Conservation (phyloP, 1,140 invertebrate species). For the Nixonia krombeini region DNA sequence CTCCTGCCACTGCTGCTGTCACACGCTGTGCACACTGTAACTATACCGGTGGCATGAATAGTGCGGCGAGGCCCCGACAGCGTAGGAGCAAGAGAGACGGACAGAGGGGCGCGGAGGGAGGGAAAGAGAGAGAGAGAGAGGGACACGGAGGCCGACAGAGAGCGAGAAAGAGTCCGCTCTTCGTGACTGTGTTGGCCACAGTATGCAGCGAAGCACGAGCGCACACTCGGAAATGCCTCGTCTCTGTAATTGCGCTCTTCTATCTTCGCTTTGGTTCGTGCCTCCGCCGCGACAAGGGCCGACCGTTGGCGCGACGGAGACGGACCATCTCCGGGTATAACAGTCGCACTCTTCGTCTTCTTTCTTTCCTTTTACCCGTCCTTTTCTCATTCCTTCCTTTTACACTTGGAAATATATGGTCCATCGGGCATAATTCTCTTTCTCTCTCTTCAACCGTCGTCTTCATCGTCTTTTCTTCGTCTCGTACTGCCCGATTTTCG, state of each 20-base stretch:
- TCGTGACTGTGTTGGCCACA: background rate
- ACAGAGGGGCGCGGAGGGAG: background rate
- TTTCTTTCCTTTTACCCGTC: background rate
- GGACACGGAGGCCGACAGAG: background rate
- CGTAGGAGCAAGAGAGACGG: too few species aligned
- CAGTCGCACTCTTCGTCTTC: background rate
- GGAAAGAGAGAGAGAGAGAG: background rate
- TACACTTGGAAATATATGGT: too few species aligned
- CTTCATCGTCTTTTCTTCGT: too few species aligned
- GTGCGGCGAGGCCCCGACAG: too few species aligned
- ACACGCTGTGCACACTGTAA: slow-evolving; percentile 17
- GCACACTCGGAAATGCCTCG: slow-evolving; percentile 45
- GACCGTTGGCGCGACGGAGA: slow-evolving; percentile 4
- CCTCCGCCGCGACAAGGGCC: slow-evolving; percentile 13
- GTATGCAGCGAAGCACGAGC: slow-evolving; percentile 30
- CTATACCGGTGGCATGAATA: slow-evolving; percentile 1
- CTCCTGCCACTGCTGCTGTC: slow-evolving; percentile 19
- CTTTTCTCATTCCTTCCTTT: too few species aligned
- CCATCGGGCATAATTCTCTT: too few species aligned
- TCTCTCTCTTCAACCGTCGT: too few species aligned
- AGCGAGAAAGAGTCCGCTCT: background rate
- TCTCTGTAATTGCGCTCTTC: slow-evolving; percentile 51
- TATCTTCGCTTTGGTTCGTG: slow-evolving; percentile 38
- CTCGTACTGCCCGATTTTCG: too few species aligned
- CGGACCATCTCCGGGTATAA: background rate